phyloP scores from a whole-genome alignment of 2,888 invertebrate genomes.

The Erebia aethiops region DNA sequence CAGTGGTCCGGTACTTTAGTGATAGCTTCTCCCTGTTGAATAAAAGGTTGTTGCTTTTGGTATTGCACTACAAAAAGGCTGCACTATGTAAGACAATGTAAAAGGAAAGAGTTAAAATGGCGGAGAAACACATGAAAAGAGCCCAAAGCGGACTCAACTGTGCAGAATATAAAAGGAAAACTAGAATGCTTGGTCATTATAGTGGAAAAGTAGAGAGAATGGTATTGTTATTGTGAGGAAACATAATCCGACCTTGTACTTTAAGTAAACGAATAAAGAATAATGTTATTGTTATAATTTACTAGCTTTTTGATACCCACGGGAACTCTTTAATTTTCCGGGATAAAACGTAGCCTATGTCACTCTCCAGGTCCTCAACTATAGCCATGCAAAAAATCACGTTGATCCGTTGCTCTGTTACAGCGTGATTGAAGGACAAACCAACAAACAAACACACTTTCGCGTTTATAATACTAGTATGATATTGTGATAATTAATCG shows the following conservation, averaged over 20 bases:
- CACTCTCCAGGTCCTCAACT: too few species aligned
- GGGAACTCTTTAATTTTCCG: too few species aligned
- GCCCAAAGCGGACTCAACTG: constrained; percentile 2
- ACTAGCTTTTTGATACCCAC: too few species aligned
- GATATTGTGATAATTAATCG: too few species aligned
- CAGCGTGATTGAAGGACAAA: too few species aligned
- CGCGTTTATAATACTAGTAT: too few species aligned
- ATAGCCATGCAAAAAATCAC: too few species aligned
- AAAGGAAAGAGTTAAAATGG: constrained; percentile 14
- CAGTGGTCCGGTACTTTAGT: neutral
- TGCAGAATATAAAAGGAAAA: constrained; percentile 17
- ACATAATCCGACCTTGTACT: neutral
- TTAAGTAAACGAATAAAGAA: too few species aligned
- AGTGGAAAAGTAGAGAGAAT: neutral
- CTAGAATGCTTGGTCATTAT: constrained; percentile 4
- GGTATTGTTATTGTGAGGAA: neutral
- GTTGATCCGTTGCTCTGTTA: too few species aligned
- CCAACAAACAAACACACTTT: too few species aligned
- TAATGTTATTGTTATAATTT: neutral
- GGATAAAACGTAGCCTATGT: too few species aligned
- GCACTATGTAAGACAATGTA: constrained; percentile 20
- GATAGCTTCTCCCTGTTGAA: neutral
- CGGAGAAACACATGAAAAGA: neutral
- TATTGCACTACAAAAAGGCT: constrained; percentile 1
- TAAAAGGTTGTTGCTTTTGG: neutral